Base-by-base conservation (phyloP, 1,140 invertebrate genomes). In the Gonatopus flavifemur region DNA sequence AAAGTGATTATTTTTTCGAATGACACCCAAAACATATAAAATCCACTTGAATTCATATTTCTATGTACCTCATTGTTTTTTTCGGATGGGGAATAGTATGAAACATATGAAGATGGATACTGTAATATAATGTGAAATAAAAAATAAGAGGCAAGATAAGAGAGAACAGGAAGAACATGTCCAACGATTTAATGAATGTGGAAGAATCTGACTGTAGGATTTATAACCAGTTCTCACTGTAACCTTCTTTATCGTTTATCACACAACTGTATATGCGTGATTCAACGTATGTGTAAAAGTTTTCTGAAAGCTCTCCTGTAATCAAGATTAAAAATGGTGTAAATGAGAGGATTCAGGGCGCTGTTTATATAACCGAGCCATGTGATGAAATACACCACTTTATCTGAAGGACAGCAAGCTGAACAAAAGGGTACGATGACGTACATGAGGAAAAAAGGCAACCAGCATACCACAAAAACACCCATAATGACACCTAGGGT, bases 291-390 rank as follows among this genome's bases (percentile, higher is more conserved):
- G 58, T 87, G 88, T 30, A 93, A 78, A 19, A 93, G 77, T 70
- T 88, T 88, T 68, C 94, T 93, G 72, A 98, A 98, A 3, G 95
- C 94, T 66, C 88, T 83, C 47, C 95, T 83, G 75, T 98, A 98
- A 70, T 98, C 96, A 69, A 96, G 83, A 79, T 98, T 98, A 74
- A 97, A 98, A 70, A 97, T 96, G 1, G 94, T 97, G 76, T 98
- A 98, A 57, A 98, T 98, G 59, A 98, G 84, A 9, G 96, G 96
- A 78, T 98, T 98, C 9, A 98, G 82, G n/a, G 91, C 91, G 18
- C 94, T 97, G 77, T 99, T 98, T 49, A 97, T 86, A 72, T 98
- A 99, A 18, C 96, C 96, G 30, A 98, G 83, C 96, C 96, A 99
- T 21, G 92, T 94, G 59, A 94, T 92, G 66, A 94, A 91, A 71